Evolutionary conservation across 2,113 vertebrate species (phyloP), one percentile per base, ranked within the genome.

Genomic region (Oncorhynchus gorbuscha): DNA sequence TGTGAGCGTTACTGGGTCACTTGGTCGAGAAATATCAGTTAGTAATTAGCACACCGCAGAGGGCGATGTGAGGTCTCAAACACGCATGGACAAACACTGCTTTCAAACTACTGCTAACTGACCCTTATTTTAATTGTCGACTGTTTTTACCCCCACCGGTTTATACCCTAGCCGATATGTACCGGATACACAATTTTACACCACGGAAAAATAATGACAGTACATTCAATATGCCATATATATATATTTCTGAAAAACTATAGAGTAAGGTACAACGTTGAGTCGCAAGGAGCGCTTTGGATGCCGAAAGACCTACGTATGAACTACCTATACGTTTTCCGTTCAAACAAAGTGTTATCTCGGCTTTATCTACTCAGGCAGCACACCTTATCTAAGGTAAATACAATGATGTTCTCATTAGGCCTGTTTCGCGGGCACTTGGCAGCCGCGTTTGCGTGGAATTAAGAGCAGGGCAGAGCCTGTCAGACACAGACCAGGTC

Each of bases 331-430:
- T 84, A 90, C 93, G 88, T 94, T 93, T 90, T 73, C 94, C 93
- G 90, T 93, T 88, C 85, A 93, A 93, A 95, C 87, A 93, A 87
- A 91, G 92, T 81, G 88, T 88, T 83, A 83, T 83, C 86, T 86
- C 77, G 51, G 64, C 81, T 76, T 93, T 95, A 95, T 95, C 94
- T 93, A 90, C 93, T 89, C 81, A 73, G 81, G 84, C 83, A 80
- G 88, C 92, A 95, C 93, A 95, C 95, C 95, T 96, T 96, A 97
- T 97, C 96, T 95, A 94, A 96, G 95, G 95, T 95, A 98, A 98
- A 97, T 94, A 95, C 89, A 89, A 93, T 96, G 94, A 95, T 93
- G 92, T 88, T 90, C 93, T 95, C 92, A 90, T 98, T 97, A 96
- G 92, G 91, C 87, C 75, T 91, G 90, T 88, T 94, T 91, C 93